Percentiles rank a stretch among this genome's conserved stretches.
Evolutionary conservation across 1,140 invertebrate species (phyloP).

Genomic region (Melipona quadrifasciata): DNA sequence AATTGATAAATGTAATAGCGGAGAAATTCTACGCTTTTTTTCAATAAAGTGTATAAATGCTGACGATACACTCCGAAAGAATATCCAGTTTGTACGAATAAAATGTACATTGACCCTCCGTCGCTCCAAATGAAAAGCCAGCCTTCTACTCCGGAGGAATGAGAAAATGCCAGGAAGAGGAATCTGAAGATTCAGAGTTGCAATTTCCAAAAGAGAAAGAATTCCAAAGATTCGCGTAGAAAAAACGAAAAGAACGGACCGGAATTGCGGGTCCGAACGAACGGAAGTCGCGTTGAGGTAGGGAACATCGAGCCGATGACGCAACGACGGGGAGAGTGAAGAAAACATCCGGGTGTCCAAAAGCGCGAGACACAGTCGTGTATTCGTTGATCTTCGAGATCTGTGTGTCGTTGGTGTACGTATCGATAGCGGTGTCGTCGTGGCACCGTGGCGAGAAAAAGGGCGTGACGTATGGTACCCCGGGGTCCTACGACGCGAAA

Average conservation of each 20-base stretch:
- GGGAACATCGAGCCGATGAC: background rate
- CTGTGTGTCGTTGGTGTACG: background rate
- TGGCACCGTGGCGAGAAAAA: conserved; percentile 64
- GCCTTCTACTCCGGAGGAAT: too few relatives aligned
- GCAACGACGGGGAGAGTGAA: background rate
- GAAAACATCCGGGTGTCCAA: conserved; percentile 13
- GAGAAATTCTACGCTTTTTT: too few relatives aligned
- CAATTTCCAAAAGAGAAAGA: too few relatives aligned
- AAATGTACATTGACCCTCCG: too few relatives aligned
- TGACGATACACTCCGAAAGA: too few relatives aligned
- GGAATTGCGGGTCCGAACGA: background rate
- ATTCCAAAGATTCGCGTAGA: background rate
- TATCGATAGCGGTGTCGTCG: conserved; percentile 24
- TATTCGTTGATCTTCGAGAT: background rate
- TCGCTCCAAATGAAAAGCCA: too few relatives aligned
- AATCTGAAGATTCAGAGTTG: too few relatives aligned
- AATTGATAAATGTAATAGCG: too few relatives aligned
- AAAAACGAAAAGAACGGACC: too few relatives aligned
- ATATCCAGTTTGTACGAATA: too few relatives aligned
- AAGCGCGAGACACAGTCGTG: background rate
- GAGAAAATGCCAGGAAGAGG: too few relatives aligned
- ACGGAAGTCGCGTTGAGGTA: background rate
- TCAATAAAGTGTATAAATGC: too few relatives aligned
- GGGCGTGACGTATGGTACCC: conserved; percentile 70
- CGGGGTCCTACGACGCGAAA: conserved; percentile 65